phyloP scores from a whole-genome alignment of 2,888 invertebrate species.

The Xanthorhoe spadicearia region DNA sequence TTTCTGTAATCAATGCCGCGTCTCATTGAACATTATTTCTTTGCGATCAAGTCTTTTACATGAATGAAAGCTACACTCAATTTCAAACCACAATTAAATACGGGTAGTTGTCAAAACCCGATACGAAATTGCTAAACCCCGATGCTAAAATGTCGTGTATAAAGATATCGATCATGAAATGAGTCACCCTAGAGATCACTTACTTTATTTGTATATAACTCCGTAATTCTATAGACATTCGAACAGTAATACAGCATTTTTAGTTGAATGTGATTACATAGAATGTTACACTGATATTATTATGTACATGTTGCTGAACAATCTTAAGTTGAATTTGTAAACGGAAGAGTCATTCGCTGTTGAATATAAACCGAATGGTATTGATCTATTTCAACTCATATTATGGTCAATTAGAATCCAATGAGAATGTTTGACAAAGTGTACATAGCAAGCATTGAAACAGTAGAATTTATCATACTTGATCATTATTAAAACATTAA shows the following conservation, averaged over 20 bases:
- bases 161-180: background rate
- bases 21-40: no score
- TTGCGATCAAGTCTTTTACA: no score
- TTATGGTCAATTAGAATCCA: background rate
- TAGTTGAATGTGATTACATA: conserved; percentile 21
- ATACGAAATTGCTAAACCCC: background rate
- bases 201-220: conserved; percentile 2
- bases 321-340: background rate
- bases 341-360: no score
- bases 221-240: conserved; percentile 29
- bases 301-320: background rate
- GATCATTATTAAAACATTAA: no score
- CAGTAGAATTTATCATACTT: background rate
- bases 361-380: no score
- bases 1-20: no score
- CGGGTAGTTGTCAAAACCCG: no score
- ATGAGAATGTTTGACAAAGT: background rate
- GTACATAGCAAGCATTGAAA: background rate
- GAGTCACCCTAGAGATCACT: background rate
- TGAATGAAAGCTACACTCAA: no score
- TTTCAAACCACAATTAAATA: no score
- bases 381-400: no score
- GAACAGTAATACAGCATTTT: conserved; percentile 32
- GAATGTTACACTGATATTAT: conserved; percentile 10
- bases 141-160: background rate